Base-by-base conservation (phyloP, 1,140 invertebrate genomes). In the Heliothis subflexa region DNA sequence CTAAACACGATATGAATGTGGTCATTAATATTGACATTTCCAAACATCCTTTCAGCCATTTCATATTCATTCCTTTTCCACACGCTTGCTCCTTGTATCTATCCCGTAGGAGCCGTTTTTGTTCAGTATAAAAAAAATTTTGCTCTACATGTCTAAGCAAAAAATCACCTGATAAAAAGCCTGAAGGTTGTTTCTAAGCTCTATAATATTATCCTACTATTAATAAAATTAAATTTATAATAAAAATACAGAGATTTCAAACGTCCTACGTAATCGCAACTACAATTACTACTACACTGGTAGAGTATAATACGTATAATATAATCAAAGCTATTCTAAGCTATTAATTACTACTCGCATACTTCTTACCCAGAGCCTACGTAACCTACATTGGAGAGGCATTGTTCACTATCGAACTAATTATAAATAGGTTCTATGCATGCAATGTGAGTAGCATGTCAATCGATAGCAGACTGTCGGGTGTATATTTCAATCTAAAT, bases 401-500 rank as follows among this genome's bases (percentile, higher is more conserved):
- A 10, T 45, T 57, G 21, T 57, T 28, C 55, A 12, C 9, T 40
- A 62, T 62, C 16, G 10, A 18, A 18, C 16, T 66, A 21, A 66
- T 66, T 25, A 18, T 7, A 4, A 14, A 49, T 66, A 49, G 2
- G 3, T 49, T 10, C 18, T 50, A 18, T 13, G 45, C 4, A 7
- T 14, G 64, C 64, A 52, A 68, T 25, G 4, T 68, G 47, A 68
- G 28, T 47, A n/a, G 14, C 11, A 68, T 21, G 64, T n/a, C 64
- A 52, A 68, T 68, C 64, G 16, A 18, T 55, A 71, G 3, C 64
- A 55, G 68, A 28, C 64, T 62, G 14, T 12, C 59, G 25, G 54
- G 18, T 40, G 13, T 64, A 64, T 64, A 40, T 64, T 16, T 62
- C 61, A 62, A 40, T 71, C 14, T 55, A 54, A 71, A 55, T 71